These are phyloP conservation scores for Ceriagrion tenellum DNA, from an alignment of 2,888 invertebrate genomes.

Conservation along the genomic window DNA sequence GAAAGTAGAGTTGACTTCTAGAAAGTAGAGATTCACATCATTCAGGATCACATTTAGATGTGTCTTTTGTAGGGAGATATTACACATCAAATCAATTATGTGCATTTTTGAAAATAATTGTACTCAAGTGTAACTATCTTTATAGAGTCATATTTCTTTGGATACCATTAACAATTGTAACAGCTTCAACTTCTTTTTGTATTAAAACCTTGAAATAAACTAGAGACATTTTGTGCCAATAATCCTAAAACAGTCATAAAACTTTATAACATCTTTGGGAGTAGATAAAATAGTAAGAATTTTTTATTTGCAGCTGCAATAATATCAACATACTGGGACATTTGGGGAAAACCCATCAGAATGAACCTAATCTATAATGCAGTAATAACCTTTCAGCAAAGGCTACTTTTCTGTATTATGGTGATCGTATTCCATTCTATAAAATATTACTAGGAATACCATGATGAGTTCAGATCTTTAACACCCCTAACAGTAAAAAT, in stretches of 20 bases:
- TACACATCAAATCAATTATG: not conserved
- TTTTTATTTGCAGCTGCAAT: slow-evolving; percentile 59
- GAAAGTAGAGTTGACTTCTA: not conserved
- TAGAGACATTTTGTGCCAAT: slow-evolving; percentile 3
- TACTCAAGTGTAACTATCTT: not conserved
- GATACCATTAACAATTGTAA: not conserved
- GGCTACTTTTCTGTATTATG: slow-evolving; percentile 42
- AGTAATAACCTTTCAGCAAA: slow-evolving; percentile 32
- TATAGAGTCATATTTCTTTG: not conserved
- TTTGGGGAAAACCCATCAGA: slow-evolving; percentile 48
- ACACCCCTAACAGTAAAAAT: slow-evolving; percentile 61
- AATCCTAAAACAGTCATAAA: slow-evolving; percentile 29
- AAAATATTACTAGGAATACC: slow-evolving; percentile 67
- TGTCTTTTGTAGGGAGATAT: not conserved
- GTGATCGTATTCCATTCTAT: slow-evolving; percentile 58
- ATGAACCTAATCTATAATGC: slow-evolving; percentile 41
- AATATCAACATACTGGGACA: slow-evolving; percentile 60
- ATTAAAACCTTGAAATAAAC: not conserved
- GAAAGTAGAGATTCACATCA: too few relatives aligned
- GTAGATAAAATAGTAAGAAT: slow-evolving; percentile 63
- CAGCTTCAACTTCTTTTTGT: not conserved
- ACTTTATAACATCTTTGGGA: slow-evolving; percentile 50
- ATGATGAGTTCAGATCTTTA: slow-evolving; percentile 59
- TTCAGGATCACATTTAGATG: not conserved
- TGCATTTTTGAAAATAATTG: not conserved